A percentile compares a stretch with the other conserved stretches of the same genome.
Evolutionary conservation across 2,113 vertebrate genomes (phyloP).

Genomic region (Tachysurus fulvidraco): DNA sequence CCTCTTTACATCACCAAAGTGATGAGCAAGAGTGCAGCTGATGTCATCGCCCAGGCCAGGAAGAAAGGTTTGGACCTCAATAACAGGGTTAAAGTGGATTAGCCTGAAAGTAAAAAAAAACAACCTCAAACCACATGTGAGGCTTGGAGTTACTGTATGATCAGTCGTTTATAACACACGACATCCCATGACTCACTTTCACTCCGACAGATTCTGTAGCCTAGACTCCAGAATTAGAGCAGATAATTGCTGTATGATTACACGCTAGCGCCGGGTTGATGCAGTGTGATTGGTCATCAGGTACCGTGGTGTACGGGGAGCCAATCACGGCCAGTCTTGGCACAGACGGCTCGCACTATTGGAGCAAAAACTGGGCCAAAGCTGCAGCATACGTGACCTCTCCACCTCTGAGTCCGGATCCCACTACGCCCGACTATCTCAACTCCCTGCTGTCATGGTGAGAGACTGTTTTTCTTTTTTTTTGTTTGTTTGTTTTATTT

Average conservation of each 20-base stretch:
- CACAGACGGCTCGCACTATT: slow-evolving; percentile 96
- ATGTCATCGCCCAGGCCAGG: slow-evolving; percentile 94
- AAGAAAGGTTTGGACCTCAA: slow-evolving; percentile 85
- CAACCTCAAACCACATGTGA: slow-evolving; percentile 3
- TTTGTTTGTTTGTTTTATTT: no score
- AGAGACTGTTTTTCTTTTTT: slow-evolving; percentile 54
- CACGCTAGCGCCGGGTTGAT: not conserved
- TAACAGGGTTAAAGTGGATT: not conserved
- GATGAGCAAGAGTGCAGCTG: slow-evolving; percentile 97
- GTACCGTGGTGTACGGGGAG: slow-evolving; percentile 95
- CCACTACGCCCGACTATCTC: slow-evolving; percentile 95
- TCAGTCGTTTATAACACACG: slow-evolving; percentile 8
- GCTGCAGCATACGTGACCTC: slow-evolving; percentile 96
- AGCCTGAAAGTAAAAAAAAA: not conserved
- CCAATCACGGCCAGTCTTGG: slow-evolving; percentile 94
- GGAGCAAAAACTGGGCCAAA: slow-evolving; percentile 99
- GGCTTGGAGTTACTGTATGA: slow-evolving; percentile 8
- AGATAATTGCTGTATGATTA: slow-evolving; percentile 8
- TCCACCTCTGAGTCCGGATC: slow-evolving; percentile 93
- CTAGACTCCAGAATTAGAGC: slow-evolving; percentile 28
- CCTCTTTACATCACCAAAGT: slow-evolving; percentile 98
- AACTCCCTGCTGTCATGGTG: slow-evolving; percentile 96
- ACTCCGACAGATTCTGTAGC: slow-evolving; percentile 31
- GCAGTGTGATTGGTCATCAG: slow-evolving; percentile 62
- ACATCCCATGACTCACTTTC: slow-evolving; percentile 34